Conservation (phyloP, 2,113 vertebrate genomes). For the Platysternon megacephalum region DNA sequence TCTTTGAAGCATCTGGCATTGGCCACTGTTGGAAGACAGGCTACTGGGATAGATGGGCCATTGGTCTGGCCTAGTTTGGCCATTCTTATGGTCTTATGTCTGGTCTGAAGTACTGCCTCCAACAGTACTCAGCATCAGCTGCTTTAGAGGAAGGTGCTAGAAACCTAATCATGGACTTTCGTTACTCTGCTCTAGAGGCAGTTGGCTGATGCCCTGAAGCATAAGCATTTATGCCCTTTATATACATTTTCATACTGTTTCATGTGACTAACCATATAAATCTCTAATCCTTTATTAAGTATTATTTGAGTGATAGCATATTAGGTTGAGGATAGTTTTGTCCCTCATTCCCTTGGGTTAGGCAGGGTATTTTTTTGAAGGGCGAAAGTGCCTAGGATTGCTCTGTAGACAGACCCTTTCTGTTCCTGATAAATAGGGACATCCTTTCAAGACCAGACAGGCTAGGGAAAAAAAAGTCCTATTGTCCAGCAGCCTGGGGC, state of each 20-base stretch:
- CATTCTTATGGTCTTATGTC: accelerated
- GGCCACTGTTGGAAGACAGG: not conserved
- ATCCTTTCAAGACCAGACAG: not conserved
- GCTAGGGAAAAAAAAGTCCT: not conserved
- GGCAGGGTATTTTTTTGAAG: not conserved
- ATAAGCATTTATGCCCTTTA: not conserved
- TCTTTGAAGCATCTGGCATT: not conserved
- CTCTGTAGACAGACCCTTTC: not conserved
- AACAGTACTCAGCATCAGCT: not conserved
- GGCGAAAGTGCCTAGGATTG: too few relatives aligned
- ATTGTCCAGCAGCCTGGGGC: not conserved
- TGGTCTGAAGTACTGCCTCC: not conserved
- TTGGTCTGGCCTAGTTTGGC: not conserved
- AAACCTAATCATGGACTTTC: not conserved
- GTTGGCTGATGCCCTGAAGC: not conserved
- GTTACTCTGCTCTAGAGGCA: not conserved
- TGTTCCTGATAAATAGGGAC: not conserved
- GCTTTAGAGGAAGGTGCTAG: not conserved
- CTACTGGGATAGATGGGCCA: not conserved
- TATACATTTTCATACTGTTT: not conserved
- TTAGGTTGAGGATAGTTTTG: not conserved
- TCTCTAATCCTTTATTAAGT: not conserved
- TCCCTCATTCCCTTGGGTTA: slow-evolving; percentile 2
- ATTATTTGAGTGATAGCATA: not conserved
- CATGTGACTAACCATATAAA: not conserved